Evolutionary conservation across 2,888 invertebrate species (phyloP).

Genomic region (Cantharis lateralis): DNA sequence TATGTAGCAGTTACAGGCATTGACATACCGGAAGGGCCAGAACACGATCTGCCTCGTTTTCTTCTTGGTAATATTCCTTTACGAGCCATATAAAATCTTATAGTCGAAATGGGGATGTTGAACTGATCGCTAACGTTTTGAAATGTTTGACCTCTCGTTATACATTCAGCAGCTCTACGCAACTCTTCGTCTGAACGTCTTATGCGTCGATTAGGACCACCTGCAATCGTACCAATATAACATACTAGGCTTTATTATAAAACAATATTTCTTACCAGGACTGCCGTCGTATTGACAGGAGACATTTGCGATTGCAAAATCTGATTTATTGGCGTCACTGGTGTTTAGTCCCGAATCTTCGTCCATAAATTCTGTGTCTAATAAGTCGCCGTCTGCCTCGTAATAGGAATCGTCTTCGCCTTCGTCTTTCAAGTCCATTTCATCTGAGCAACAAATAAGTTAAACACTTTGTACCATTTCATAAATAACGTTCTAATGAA

Average conservation of each 20-base stretch:
- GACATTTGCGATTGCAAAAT: slow-evolving; percentile 65
- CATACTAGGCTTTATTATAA: neutral
- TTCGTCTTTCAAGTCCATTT: slow-evolving; percentile 44
- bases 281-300: slow-evolving; percentile 65
- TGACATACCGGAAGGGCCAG: slow-evolving; percentile 57
- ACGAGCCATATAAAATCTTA: slow-evolving; percentile 86
- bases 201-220: slow-evolving; percentile 59
- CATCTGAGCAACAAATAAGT: slow-evolving; percentile 7
- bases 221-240: neutral
- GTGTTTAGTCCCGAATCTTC: slow-evolving; percentile 49
- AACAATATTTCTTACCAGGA: slow-evolving; percentile 42
- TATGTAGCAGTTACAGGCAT: slow-evolving; percentile 50
- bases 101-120: slow-evolving; percentile 86
- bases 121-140: slow-evolving; percentile 86
- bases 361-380: slow-evolving; percentile 54
- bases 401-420: slow-evolving; percentile 51
- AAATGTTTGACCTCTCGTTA: slow-evolving; percentile 85
- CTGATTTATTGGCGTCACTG: slow-evolving; percentile 45
- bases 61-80: slow-evolving; percentile 81
- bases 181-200: slow-evolving; percentile 77
- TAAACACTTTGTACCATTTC: slow-evolving; percentile 14
- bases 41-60: slow-evolving; percentile 69
- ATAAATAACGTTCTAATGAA: neutral
- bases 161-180: slow-evolving; percentile 82
- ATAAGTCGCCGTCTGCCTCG: slow-evolving; percentile 52